A percentile compares a stretch with the other conserved stretches of the same genome.
These are phyloP conservation scores for Cephus sareptanus DNA, from an alignment of 2,888 invertebrate genomes.

Conservation along the genomic window DNA sequence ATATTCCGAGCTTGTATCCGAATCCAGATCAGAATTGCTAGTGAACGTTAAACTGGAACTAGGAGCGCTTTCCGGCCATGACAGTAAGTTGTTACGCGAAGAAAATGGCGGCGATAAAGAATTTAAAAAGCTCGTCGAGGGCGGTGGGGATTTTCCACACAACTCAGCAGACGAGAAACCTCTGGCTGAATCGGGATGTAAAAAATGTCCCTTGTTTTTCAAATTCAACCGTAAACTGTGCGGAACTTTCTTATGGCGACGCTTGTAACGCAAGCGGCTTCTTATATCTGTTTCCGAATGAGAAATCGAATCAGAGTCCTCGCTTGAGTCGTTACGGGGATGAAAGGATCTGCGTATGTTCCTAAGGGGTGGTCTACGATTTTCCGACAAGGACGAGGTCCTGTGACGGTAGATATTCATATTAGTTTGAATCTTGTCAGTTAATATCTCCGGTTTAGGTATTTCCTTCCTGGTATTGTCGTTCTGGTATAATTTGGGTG, in stretches of 20 bases:
- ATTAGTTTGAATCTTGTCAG: constrained; percentile 42
- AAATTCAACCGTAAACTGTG: constrained; percentile 65
- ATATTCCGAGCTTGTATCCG: constrained; percentile 62
- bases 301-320: constrained; percentile 66
- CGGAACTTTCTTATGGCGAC: constrained; percentile 56
- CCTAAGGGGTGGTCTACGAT: constrained; percentile 49
- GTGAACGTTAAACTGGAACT: constrained; percentile 64
- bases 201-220: constrained; percentile 60
- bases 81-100: constrained; percentile 53
- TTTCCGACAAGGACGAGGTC: constrained; percentile 60
- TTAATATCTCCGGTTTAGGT: constrained; percentile 37
- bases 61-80: constrained; percentile 63
- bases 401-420: constrained; percentile 52
- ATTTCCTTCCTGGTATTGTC: constrained; percentile 40
- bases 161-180: constrained; percentile 54
- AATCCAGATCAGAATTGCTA: constrained; percentile 63
- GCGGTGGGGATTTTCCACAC: constrained; percentile 68
- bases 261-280: constrained; percentile 53
- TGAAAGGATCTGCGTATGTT: constrained; percentile 59
- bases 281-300: constrained; percentile 71
- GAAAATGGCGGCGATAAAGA: constrained; percentile 69
- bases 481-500: constrained; percentile 58
- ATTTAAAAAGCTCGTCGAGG: constrained; percentile 70
- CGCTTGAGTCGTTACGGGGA: constrained; percentile 59
- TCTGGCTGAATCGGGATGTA: constrained; percentile 56